A percentile compares a stretch with the other conserved stretches of the same genome.
Conservation (phyloP, 92 coral and sea anemone genomes). For the Porites evermanni region DNA sequence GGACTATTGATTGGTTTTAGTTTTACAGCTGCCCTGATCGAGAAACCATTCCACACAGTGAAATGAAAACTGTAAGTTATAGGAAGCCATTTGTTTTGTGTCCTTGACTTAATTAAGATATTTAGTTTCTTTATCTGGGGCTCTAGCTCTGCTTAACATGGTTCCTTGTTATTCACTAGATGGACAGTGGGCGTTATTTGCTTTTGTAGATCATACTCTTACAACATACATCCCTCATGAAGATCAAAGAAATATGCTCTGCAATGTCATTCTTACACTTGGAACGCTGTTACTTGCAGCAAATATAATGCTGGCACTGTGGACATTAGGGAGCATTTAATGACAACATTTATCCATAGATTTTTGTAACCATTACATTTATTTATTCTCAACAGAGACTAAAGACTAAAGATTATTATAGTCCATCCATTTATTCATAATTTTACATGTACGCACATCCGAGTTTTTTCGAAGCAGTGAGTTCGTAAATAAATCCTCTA, state of each 20-base stretch:
- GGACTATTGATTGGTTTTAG: too few relatives aligned
- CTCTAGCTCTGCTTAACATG: slow-evolving; percentile 89
- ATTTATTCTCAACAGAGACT: not conserved
- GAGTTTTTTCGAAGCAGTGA: not conserved
- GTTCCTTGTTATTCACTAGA: slow-evolving; percentile 96
- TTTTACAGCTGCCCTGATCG: not conserved
- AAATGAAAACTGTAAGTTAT: too few relatives aligned
- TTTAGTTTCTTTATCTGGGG: slow-evolving; percentile 91
- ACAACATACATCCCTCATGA: slow-evolving; percentile 76
- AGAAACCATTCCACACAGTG: too few relatives aligned
- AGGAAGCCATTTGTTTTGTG: too few relatives aligned
- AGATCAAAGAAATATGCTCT: slow-evolving; percentile 84
- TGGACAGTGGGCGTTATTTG: slow-evolving; percentile 98
- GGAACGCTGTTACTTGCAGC: slow-evolving; percentile 92
- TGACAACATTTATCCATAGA: not conserved
- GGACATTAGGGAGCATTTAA: slow-evolving; percentile 89
- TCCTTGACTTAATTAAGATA: slow-evolving; percentile 68
- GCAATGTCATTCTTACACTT: slow-evolving; percentile 82
- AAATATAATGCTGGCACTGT: slow-evolving; percentile 91
- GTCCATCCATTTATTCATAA: not conserved
- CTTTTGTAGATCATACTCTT: slow-evolving; percentile 80
- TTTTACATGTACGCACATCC: not conserved
- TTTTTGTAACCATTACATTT: not conserved
- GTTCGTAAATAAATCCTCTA: not conserved
- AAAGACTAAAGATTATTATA: not conserved